Base-by-base conservation (phyloP, 2,113 vertebrate species). In the Hippocampus guttulatus region DNA sequence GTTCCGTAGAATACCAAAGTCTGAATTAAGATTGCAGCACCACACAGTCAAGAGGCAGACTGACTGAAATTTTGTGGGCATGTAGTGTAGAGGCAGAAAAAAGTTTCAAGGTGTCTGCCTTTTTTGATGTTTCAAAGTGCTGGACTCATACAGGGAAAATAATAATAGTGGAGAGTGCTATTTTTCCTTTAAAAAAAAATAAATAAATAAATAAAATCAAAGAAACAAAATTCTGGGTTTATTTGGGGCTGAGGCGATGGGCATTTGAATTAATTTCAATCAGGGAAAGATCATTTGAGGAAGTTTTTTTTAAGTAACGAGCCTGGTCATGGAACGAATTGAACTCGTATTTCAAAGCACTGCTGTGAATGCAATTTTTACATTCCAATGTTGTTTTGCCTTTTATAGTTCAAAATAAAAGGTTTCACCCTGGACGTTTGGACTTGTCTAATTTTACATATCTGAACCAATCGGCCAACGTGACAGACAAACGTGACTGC, bases 311-410 rank as follows among this genome's bases (percentile, higher is more conserved):
- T 3, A 43, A 43, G 11, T 11, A 6, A 38, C 33, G 1, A 38
- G 33, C 5, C 33, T 38, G 33, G 33, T 38, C 41, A 10, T 43
- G 8, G 11, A 43, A 43, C 8, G 41, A 43, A 43, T 10, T 43
- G 10, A 43, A 43, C 2, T 43, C 41, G 11, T 43, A 49, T 49
- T 15, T 49, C 16, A 49, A 49, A 15, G 47, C 47, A 49, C 47
- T 16, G 3, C 51, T 54, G 51, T n/a, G 3, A 16, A n/a, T 54
- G 2, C 51, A 8, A 21, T 21, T 54, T 54, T 54, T 5, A 21
- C 14, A 67, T 68, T 74, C 71, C 78, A 84, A 75, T 64, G 68
- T 78, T 69, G 81, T 84, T 72, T 79, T 62, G 25, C 14, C 30
- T 61, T 12, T 61, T 49, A 2, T 5, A 25, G 43, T 41, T 69